Base-by-base conservation (phyloP, 2,888 invertebrate species). In the Cephus rjabovi region DNA sequence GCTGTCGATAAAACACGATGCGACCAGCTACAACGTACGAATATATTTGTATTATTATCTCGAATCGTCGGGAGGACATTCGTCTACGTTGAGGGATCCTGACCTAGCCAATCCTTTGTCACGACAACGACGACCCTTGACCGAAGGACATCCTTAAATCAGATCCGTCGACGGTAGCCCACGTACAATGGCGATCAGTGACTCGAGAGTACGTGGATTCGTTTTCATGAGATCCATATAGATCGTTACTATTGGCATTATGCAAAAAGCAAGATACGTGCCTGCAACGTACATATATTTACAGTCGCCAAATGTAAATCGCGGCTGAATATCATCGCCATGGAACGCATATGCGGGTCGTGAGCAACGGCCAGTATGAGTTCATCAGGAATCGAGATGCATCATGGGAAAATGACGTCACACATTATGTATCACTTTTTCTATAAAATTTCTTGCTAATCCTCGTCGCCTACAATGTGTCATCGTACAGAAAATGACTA, bases 371-470 rank as follows among this genome's bases (percentile, higher is more conserved):
- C 77, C 78, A 79, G 83, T 82, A 82, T 87, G 88, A 87, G 83
- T 82, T 87, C 88, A 87, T 86, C 86, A 81, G 73, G 75, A 74
- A 80, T 81, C 80, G 81, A 73, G 79, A 78, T 69, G 75, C 71
- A 80, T 82, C 80, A 76, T 77, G 79, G 77, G 76, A 79, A 81
- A 12, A 34, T 70, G 74, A 80, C 74, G 74, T 71, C 76, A 75
- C 73, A 75, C 73, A 75, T 37, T 77, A 56, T 69, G 74, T 74
- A 31, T 80, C 76, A 76, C 71, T 76, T 78, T 81, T 81, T 75
- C 40, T 73, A 56, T 23, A 6, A 56, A 56, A 23, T 23, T 9
- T 9, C 9, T 23, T 23, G 23, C 56, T 23, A 9, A 23, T 23
- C 2, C 40, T 56, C 23, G 23, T 9, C 56, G 9, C 2, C 23